Base-by-base conservation (phyloP, 2,888 invertebrate genomes). In the Loripinus fragilis region DNA sequence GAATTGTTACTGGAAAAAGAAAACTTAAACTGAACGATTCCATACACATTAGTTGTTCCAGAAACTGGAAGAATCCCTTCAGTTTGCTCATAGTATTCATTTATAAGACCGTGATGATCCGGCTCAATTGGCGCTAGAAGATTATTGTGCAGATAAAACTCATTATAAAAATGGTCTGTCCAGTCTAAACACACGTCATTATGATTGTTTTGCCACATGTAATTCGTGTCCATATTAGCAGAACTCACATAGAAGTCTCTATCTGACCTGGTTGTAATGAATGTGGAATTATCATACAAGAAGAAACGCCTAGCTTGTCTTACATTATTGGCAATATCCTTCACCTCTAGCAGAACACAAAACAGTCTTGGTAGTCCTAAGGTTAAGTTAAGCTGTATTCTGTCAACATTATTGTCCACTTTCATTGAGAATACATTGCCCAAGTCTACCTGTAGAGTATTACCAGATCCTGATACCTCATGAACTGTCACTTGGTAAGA, bases 21-120 rank as follows among this genome's bases (percentile, higher is more conserved):
- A 50, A 80, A 75, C n/a, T 25, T 33, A 66, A 78, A 87, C 12
- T 38, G 52, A 0, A 73, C 66, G 20, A 87, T 81, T 8, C 87
- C 87, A 42, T 81, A 64, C 0, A 86, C 72, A 70, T 83, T 87
- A 12, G 60, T 67, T 35, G 87, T 87, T 12, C 87, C 87, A 0
- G 55, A 41, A 1, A 87, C 83, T 15, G 86, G 80, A 20, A 87
- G 35, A 33, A 30, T 15, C 0, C 85, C 86, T 15, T 60, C 38
- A 7, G 41, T 42, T 71, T 87, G 86, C 30, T 87, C 86, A 76
- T 87, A 87, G 7, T 73, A 55, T 3, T 80, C 83, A 42, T 28
- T 67, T n/a, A 85, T 83, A 2, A 64, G 33, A 25, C 76, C 78
- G 33, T 75, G 70, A 12, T 73, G 69, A 65, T 87, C 83, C 2